Percentiles rank a stretch among this genome's conserved stretches.
Evolutionary conservation across 2,113 vertebrate species (phyloP).

Genomic region (Vireo altiloquus): DNA sequence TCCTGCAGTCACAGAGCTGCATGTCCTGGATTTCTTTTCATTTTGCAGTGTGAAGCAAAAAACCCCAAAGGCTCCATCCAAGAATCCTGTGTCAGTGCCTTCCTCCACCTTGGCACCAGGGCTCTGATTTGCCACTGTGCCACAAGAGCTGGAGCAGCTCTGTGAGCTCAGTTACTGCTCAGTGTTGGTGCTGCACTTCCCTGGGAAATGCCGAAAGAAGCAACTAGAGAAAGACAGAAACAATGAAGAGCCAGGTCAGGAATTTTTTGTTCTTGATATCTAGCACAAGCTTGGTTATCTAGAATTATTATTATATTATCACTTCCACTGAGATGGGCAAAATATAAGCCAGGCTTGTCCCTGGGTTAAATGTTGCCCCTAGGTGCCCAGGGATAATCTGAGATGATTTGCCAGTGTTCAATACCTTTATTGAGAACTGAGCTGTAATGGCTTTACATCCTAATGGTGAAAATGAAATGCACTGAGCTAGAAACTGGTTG

Average conservation of each 20-base stretch:
- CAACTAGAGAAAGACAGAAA: background rate
- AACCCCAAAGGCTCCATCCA: background rate
- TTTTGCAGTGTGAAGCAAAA: background rate
- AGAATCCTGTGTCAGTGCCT: background rate
- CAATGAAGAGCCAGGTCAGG: background rate
- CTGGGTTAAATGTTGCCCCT: background rate
- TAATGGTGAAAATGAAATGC: background rate
- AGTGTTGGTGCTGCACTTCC: background rate
- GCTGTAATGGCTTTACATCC: background rate
- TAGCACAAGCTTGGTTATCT: background rate
- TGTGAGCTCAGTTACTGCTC: accelerated
- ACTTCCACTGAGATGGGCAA: background rate
- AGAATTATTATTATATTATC: background rate
- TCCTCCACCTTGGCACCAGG: background rate
- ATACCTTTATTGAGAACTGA: background rate
- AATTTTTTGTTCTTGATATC: background rate
- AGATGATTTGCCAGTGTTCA: background rate
- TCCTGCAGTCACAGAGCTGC: background rate
- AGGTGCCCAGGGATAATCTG: background rate
- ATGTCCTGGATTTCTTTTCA: background rate
- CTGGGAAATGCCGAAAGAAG: background rate
- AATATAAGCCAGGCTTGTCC: background rate
- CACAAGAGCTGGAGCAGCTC: background rate
- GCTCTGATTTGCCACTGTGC: background rate
- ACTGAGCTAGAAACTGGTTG: background rate